Evolutionary conservation across 2,113 vertebrate genomes (phyloP).

Genomic region (Pomatostomus ruficeps): DNA sequence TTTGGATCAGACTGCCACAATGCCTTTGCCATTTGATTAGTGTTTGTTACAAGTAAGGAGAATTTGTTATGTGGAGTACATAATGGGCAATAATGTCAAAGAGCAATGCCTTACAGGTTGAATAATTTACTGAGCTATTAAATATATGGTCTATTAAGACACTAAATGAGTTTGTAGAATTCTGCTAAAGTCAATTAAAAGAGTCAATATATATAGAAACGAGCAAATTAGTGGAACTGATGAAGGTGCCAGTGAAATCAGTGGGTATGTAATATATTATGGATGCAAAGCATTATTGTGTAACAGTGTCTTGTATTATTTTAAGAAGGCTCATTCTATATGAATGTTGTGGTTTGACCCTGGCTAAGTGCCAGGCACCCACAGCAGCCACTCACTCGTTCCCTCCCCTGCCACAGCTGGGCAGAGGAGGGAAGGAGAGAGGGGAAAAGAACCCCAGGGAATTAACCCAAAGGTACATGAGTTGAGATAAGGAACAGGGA

Average conservation of each 20-base stretch:
- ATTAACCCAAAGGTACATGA: no score
- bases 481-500: no score
- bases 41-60: background rate
- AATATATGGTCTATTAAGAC: constrained; percentile 12
- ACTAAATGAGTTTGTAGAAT: background rate
- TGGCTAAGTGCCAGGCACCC: no score
- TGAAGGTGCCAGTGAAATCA: background rate
- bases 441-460: no score
- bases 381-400: no score
- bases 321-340: background rate
- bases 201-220: background rate
- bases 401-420: no score
- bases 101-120: background rate
- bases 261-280: background rate
- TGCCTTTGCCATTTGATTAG: background rate
- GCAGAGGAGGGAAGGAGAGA: no score
- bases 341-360: no score
- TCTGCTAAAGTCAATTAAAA: constrained; percentile 9
- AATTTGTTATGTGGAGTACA: background rate
- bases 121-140: constrained; percentile 28
- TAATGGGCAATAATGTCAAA: constrained; percentile 1
- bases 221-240: background rate
- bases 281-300: background rate
- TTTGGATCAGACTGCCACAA: background rate
- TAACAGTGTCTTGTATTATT: background rate